These are phyloP conservation scores for Xiphophorus hellerii DNA, from an alignment of 2,113 vertebrate species.

Conservation along the genomic window DNA sequence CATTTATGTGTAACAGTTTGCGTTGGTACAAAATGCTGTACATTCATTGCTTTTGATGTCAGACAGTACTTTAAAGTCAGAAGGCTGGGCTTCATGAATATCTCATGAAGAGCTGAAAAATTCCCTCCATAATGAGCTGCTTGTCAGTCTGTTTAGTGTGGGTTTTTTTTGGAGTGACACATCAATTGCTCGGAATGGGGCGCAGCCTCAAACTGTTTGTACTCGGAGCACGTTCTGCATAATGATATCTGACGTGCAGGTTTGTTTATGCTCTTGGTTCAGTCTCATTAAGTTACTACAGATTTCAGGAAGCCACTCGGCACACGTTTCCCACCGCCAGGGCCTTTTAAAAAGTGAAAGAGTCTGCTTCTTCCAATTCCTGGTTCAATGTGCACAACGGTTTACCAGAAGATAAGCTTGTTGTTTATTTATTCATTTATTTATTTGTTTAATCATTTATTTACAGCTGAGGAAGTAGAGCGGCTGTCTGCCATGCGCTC, in stretches of 20 bases:
- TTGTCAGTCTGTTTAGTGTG: conserved; percentile 57
- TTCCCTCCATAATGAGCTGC: conserved; percentile 45
- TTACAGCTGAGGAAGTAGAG: conserved; percentile 94
- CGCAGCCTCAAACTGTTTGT: conserved; percentile 47
- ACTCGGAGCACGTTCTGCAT: conserved; percentile 32
- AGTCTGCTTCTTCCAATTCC: conserved; percentile 24
- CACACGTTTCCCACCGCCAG: conserved; percentile 28
- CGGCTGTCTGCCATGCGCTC: conserved; percentile 95
- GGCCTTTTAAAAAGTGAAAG: conserved; percentile 23
- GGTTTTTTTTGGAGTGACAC: conserved; percentile 22
- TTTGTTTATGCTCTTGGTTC: conserved; percentile 49
- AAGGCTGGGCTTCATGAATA: conserved; percentile 41
- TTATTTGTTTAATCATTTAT: conserved; percentile 1
- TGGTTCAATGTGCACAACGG: conserved; percentile 1
- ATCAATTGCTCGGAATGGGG: conserved; percentile 23
- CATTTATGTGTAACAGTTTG: conserved; percentile 13
- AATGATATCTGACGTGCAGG: conserved; percentile 48
- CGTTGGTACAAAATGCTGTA: conserved; percentile 23
- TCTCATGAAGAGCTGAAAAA: conserved; percentile 52
- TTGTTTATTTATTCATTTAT: not conserved
- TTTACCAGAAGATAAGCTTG: conserved; percentile 11
- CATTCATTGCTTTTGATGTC: conserved; percentile 41
- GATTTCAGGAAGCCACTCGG: conserved; percentile 42
- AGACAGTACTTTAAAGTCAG: conserved; percentile 15
- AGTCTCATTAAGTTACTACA: conserved; percentile 34